Evolutionary conservation across 2,113 vertebrate genomes (phyloP).

Genomic region (Rhinoderma darwinii): DNA sequence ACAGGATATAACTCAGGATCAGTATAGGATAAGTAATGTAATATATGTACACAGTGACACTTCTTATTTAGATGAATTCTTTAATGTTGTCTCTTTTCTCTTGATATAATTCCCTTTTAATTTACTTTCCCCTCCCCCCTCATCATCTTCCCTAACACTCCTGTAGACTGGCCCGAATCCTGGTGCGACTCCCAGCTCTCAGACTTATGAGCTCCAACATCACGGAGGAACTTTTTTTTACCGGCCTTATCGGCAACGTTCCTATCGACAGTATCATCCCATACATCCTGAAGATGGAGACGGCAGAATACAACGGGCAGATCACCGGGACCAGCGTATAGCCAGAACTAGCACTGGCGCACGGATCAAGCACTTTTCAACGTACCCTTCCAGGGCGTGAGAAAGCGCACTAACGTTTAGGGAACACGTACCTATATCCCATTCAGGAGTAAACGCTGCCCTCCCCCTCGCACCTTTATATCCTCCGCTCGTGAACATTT

Average conservation of each 20-base stretch:
- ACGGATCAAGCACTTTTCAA: constrained; percentile 59
- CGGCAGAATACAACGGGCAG: constrained; percentile 95
- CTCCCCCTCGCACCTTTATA: not conserved
- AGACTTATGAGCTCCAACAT: constrained; percentile 96
- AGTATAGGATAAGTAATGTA: not conserved
- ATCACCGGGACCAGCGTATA: constrained; percentile 83
- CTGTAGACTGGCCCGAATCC: constrained; percentile 90
- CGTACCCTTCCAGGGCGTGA: not conserved
- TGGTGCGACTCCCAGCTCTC: constrained; percentile 92
- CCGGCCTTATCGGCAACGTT: constrained; percentile 95
- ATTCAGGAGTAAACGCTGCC: not conserved
- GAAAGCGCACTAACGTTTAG: constrained; percentile 61
- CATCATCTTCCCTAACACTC: constrained; percentile 6
- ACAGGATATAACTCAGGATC: no score
- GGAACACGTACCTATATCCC: not conserved
- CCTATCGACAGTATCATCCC: constrained; percentile 99
- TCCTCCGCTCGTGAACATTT: constrained; percentile 5
- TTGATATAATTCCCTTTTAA: no score
- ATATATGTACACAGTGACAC: no score
- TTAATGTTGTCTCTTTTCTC: no score
- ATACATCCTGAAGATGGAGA: constrained; percentile 99
- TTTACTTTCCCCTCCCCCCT: no score
- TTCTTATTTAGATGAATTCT: no score
- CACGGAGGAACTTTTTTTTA: constrained; percentile 98
- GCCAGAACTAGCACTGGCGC: constrained; percentile 45